Percentiles rank a stretch among this genome's conserved stretches.
Evolutionary conservation across 1,140 invertebrate species (phyloP).

Genomic region (Scaptomyza hsui): DNA sequence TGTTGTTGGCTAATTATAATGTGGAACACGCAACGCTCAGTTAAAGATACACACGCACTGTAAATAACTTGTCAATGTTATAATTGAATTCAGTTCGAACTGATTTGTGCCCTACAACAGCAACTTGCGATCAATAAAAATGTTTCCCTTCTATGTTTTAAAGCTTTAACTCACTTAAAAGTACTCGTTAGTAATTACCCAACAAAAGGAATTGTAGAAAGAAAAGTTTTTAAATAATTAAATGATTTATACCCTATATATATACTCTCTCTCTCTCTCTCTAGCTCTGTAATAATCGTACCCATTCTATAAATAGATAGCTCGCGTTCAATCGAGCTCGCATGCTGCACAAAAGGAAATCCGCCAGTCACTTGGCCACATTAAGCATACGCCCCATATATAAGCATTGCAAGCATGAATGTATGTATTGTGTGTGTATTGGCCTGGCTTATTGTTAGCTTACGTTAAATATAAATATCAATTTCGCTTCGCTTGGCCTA

Average conservation of each 20-base stretch:
- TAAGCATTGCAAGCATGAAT: background rate
- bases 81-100: background rate
- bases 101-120: background rate
- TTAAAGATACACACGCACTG: constrained; percentile 46
- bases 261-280: too few species aligned
- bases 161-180: too few species aligned
- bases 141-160: too few species aligned
- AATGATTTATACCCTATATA: background rate
- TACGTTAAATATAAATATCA: constrained; percentile 81
- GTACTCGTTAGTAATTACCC: too few species aligned
- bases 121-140: background rate
- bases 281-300: background rate
- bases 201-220: too few species aligned
- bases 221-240: too few species aligned
- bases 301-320: constrained; percentile 19
- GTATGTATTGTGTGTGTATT: constrained; percentile 15
- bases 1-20: constrained; percentile 66
- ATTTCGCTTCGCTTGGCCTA: constrained; percentile 56
- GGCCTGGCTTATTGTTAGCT: constrained; percentile 69
- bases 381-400: constrained; percentile 69
- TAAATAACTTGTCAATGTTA: constrained; percentile 26
- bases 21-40: constrained; percentile 61
- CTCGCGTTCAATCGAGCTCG: constrained; percentile 13
- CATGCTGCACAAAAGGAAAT: constrained; percentile 63
- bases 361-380: constrained; percentile 63